These are phyloP conservation scores for Muntiacus reevesi DNA, from an alignment of 2,113 vertebrate species.

Conservation along the genomic window DNA sequence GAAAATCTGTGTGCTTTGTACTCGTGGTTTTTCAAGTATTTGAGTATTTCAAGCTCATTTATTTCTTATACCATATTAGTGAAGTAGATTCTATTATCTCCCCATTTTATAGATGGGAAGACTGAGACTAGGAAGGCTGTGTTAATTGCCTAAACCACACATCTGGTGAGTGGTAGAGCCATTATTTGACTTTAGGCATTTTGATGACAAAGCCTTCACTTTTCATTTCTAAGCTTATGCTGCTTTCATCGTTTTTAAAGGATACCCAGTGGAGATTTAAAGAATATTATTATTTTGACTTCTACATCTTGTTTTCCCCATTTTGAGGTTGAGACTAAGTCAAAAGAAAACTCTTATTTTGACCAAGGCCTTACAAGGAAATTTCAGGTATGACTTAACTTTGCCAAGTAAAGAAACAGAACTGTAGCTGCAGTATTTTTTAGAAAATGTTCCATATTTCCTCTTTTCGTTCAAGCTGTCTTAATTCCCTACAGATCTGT, in stretches of 20 bases:
- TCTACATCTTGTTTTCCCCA: neutral
- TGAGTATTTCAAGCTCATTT: no score
- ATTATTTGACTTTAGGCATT: neutral
- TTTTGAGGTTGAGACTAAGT: neutral
- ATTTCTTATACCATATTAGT: neutral
- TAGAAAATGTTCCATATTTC: neutral
- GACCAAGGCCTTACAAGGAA: neutral
- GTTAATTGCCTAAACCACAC: fast-evolving
- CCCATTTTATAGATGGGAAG: neutral
- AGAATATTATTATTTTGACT: neutral
- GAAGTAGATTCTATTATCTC: fast-evolving
- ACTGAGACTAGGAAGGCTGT: no score
- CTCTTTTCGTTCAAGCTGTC: neutral
- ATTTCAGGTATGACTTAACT: neutral
- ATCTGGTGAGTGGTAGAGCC: fast-evolving
- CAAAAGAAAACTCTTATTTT: neutral
- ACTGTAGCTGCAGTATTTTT: neutral
- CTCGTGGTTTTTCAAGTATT: fast-evolving
- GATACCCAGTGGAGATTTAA: neutral
- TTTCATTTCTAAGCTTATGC: neutral
- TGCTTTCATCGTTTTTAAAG: neutral
- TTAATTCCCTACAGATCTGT: neutral
- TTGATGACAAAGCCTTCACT: neutral
- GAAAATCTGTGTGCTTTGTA: neutral
- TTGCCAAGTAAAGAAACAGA: neutral